Evolutionary conservation across 2,797 vertebrate genomes (phyloP), one percentile per base, ranked within the genome.

Genomic region (Platyrinchus mystaceus): DNA sequence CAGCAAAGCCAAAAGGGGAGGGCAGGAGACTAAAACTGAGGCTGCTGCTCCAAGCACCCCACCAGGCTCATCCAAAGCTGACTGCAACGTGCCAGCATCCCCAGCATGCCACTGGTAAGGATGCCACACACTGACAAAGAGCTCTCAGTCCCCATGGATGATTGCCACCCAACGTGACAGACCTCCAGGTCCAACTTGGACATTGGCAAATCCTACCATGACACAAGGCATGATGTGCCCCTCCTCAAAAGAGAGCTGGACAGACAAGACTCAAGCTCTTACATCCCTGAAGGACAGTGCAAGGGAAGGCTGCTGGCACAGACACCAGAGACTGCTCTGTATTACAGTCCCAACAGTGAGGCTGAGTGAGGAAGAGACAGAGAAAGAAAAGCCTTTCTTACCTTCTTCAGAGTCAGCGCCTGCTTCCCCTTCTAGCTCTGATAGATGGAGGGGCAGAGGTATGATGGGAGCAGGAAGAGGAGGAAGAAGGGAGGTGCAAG

Each of bases 341-440:
- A 27, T 2, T 2, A 84, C 12, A 14, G 44, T 52, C 39, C 43
- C 15, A 3, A 32, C 10, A 91, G 30, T 22, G 24, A 12, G 27
- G 22, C 12, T 53, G 16, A 39, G 3, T 8, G 26, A 71, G 32
- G 16, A 43, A 90, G 30, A 88, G 43, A 60, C 0, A 77, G 43
- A 81, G 75, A 86, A 94, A 90, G 87, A 84, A 90, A 89, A 93
- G 46, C 64, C 68, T 67, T 95, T 97, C 99, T 99, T 99, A 99
- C 99, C 99, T 99, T 98, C 98, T 71, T 97, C 97, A 87, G 89
- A 96, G 76, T 97, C 97, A 97, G 97, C 36, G 32, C 96, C 93
- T 1, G 46, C 94, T 85, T 97, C 98, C 98, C 97, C 97, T 93
- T 98, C 98, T 96, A 98, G 98, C 93, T 99, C 99, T 98, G 98